These are phyloP conservation scores for Eristalis tenax DNA, from an alignment of 2,888 invertebrate species.

Conservation along the genomic window DNA sequence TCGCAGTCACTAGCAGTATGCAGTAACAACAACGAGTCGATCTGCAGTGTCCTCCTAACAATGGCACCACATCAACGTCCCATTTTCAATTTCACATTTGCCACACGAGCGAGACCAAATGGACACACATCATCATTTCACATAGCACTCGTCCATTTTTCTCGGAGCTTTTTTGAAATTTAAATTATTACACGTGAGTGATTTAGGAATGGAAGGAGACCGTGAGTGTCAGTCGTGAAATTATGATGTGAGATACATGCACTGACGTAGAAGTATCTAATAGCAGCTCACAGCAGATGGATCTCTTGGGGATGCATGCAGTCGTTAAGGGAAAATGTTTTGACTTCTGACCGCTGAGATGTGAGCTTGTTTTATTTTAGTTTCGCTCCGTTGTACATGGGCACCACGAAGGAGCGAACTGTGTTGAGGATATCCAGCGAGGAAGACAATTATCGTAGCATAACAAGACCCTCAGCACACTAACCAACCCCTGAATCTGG, in stretches of 20 bases:
- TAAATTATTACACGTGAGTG: slow-evolving; percentile 56
- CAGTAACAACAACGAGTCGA: neutral
- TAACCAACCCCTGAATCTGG: neutral
- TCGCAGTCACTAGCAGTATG: neutral
- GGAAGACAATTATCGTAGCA: neutral
- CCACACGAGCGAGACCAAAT: slow-evolving; percentile 44
- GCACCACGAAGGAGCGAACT: neutral
- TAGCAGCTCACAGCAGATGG: neutral
- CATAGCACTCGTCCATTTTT: slow-evolving; percentile 42
- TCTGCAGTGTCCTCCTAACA: slow-evolving; percentile 13
- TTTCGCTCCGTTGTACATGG: neutral
- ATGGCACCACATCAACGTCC: slow-evolving; percentile 43
- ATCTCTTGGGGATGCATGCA: neutral
- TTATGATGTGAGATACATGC: neutral
- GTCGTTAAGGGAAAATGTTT: neutral
- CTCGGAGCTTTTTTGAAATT: slow-evolving; percentile 34
- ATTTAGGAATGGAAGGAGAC: slow-evolving; percentile 25
- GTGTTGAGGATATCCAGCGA: neutral
- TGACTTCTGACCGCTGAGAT: slow-evolving; percentile 24
- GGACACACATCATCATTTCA: slow-evolving; percentile 61
- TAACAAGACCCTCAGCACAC: neutral
- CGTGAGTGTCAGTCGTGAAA: neutral
- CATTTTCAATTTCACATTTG: slow-evolving; percentile 34
- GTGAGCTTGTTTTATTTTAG: neutral
- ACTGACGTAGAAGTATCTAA: neutral